Evolutionary conservation across 2,888 invertebrate species (phyloP), one percentile per base, ranked within the genome.

Genomic region (Tachina fera): DNA sequence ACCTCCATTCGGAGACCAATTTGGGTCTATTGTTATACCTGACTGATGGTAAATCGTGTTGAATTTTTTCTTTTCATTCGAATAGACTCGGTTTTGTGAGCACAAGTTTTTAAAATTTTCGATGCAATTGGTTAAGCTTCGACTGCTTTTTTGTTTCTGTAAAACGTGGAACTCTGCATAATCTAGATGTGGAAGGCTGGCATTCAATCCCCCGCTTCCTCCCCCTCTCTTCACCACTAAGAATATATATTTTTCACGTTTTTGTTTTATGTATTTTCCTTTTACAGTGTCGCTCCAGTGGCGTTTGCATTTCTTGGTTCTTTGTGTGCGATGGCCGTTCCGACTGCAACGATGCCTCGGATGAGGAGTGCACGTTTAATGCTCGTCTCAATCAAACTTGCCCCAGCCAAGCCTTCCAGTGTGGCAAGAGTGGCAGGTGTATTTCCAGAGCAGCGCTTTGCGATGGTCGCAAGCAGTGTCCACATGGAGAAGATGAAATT

Each of bases 271-370:
- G 16, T 1, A 60, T 61, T 77, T 58, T 31, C 11, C 13, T 70
- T 1, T 63, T 19, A 75, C 93, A 98, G 96, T 98, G 98, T 91
- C 96, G 96, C 45, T 96, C 96, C 74, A 96, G 96, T 72, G 98
- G 98, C 1, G 94, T 95, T 14, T 98, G 98, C 92, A 96, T 98
- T 90, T 97, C 97, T 89, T 97, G 97, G 97, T 97, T 97, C 94
- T 97, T 97, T 92, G 97, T 98, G 6, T 98, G 98, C 92, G 97
- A 98, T 91, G 91, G 93, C 14, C 95, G 96, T 87, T 94, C 95
- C 87, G 97, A 98, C 91, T 98, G 98, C 90, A 94, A 95, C 10
- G 97, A 97, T 90, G 97, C 96, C 22, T 97, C 97, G 0, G 98
- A 98, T 91, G 98, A 98, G 92, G 96, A 96, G 90, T 97, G 97